Evolutionary conservation across 2,797 vertebrate genomes (phyloP), one percentile per base, ranked within the genome.

Genomic region (Etheostoma perlongum): DNA sequence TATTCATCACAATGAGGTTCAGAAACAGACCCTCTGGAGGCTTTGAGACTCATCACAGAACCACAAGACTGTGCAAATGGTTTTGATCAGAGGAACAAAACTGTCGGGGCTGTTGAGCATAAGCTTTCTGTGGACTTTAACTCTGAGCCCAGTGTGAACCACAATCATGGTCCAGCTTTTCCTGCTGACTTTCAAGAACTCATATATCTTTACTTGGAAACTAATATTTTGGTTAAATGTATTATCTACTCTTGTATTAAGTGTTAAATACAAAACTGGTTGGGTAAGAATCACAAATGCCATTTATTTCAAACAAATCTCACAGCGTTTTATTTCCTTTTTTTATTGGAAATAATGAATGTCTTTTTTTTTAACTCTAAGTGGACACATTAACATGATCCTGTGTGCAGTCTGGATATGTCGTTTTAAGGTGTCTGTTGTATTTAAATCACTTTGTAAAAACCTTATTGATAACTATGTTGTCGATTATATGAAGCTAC

Each of bases 1-100:
- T 67, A 84, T 55, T 78, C 77, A 62, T 65, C 90, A 54, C 51
- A 86, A 40, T 88, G 85, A 89, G 44, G 55, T 48, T 72, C 44
- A 30, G 33, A 64, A n/a, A 72, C 4, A 53, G 16, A 64, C 18
- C 27, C 30, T 70, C 10, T 13, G 74, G 57, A 78, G 65, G 25
- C 44, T 58, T 40, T 21, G 19, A 69, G 47, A 78, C 74, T 72
- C 67, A 58, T 57, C 33, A 59, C 9, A 42, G 42, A 79, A 76
- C 72, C 27, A 71, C 4, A 40, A 66, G 47, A 65, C 67, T 66
- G 73, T 64, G 47, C 59, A 48, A n/a, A 62, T 40, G 16, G 36
- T 62, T 77, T 67, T 47, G 18, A 74, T 75, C 33, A 65, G 48
- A 76, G 63, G 69, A 68, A 65, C 40, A 49, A 27, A 74, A 65